phyloP scores from a whole-genome alignment of 2,113 vertebrate species.

The Octodon degus region DNA sequence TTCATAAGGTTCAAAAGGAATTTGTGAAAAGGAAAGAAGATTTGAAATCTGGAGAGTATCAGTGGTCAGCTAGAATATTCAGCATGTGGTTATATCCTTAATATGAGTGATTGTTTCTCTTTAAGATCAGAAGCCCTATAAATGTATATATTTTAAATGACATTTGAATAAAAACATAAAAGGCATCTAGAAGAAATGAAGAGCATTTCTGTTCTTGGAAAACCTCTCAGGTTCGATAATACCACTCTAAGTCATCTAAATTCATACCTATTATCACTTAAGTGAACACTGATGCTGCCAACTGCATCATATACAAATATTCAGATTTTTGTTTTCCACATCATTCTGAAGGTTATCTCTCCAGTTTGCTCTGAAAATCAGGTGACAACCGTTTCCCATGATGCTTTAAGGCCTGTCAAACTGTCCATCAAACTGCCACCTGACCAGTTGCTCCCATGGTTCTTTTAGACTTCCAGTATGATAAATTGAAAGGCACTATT shows the following conservation, averaged over 20 bases:
- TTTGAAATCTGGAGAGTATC: slow-evolving; percentile 34
- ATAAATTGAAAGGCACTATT: slow-evolving; percentile 95
- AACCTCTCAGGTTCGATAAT: slow-evolving; percentile 79
- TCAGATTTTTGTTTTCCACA: slow-evolving; percentile 93
- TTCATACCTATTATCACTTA: slow-evolving; percentile 84
- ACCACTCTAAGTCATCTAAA: slow-evolving; percentile 82
- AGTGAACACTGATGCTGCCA: slow-evolving; percentile 80
- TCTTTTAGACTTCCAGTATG: slow-evolving; percentile 90
- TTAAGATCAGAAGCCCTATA: slow-evolving; percentile 18
- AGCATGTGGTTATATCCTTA: slow-evolving; percentile 46
- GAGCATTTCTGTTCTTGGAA: slow-evolving; percentile 74
- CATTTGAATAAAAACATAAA: slow-evolving; percentile 69
- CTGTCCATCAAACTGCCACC: slow-evolving; percentile 97
- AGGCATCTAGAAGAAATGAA: slow-evolving; percentile 76
- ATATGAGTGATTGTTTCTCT: neutral
- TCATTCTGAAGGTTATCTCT: slow-evolving; percentile 99
- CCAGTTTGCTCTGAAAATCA: slow-evolving; percentile 92
- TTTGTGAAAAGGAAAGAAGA: slow-evolving; percentile 29
- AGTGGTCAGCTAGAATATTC: slow-evolving; percentile 16
- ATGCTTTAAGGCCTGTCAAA: slow-evolving; percentile 97
- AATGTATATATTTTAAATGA: slow-evolving; percentile 65
- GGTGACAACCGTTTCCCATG: slow-evolving; percentile 99
- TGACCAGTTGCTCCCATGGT: slow-evolving; percentile 96
- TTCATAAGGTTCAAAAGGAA: neutral
- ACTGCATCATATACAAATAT: slow-evolving; percentile 87